Evolutionary conservation across 2,113 vertebrate genomes (phyloP).

Genomic region (Strix uralensis): DNA sequence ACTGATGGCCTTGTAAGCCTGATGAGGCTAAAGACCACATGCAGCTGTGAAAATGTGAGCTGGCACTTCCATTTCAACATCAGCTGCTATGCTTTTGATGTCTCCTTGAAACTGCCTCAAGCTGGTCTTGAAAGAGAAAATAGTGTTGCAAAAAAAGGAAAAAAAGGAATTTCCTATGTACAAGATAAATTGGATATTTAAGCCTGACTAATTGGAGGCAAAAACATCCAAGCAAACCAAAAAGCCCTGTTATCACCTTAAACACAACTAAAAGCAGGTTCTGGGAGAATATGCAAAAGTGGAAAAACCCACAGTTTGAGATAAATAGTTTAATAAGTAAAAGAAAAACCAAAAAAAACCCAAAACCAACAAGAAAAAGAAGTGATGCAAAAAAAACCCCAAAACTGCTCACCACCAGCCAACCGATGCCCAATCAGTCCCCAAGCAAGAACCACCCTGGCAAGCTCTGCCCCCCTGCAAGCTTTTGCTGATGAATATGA

Average conservation of each 20-base stretch:
- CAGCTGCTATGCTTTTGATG: neutral
- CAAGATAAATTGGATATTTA: neutral
- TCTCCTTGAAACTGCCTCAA: neutral
- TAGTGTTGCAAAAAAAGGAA: neutral
- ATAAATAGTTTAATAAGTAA: neutral
- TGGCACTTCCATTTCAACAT: neutral
- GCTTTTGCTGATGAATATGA: neutral
- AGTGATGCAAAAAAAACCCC: fast-evolving
- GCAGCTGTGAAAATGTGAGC: neutral
- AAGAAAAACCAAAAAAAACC: neutral
- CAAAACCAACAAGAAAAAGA: neutral
- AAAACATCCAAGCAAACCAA: neutral
- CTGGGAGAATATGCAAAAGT: neutral
- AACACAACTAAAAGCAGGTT: neutral
- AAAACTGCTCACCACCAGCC: neutral
- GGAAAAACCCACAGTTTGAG: neutral
- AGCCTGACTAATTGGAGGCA: neutral
- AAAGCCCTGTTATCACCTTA: neutral
- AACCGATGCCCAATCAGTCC: neutral
- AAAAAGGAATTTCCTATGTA: neutral
- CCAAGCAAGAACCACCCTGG: neutral
- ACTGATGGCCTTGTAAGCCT: neutral
- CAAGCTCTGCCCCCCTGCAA: neutral
- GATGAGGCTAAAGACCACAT: neutral
- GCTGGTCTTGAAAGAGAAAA: constrained; percentile 15